Conservation (phyloP, 2,888 invertebrate genomes). For the Drosophila conformis region DNA sequence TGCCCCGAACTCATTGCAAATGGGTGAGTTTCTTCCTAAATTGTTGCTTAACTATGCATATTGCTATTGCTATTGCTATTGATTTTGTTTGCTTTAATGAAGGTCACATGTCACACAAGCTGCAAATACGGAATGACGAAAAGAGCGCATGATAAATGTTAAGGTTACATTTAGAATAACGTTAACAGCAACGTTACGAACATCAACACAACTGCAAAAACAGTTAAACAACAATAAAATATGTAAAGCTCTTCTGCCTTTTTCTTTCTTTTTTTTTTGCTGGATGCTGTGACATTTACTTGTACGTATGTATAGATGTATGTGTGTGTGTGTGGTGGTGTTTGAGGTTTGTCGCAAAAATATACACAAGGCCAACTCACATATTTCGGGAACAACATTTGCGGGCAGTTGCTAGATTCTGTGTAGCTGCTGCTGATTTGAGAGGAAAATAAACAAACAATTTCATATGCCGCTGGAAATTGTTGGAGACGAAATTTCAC, state of each 20-base stretch:
- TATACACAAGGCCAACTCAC: constrained; percentile 60
- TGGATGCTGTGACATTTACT: constrained; percentile 45
- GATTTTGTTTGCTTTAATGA: constrained; percentile 81
- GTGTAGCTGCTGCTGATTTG: constrained; percentile 38
- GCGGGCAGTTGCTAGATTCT: constrained; percentile 62
- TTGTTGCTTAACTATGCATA: constrained; percentile 47
- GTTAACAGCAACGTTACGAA: constrained; percentile 7
- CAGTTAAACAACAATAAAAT: constrained; percentile 32
- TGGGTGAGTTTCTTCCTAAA: constrained; percentile 74
- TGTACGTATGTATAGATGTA: constrained; percentile 10
- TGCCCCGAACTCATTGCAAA: constrained; percentile 86
- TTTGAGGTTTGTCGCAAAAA: constrained; percentile 15
- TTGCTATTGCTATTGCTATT: constrained; percentile 58
- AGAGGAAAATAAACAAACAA: constrained; percentile 47
- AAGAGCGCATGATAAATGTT: constrained; percentile 58
- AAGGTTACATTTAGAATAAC: constrained; percentile 45
- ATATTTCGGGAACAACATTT: constrained; percentile 75
- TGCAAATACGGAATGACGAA: constrained; percentile 43
- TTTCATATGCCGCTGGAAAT: constrained; percentile 59
- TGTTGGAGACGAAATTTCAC: constrained; percentile 66
- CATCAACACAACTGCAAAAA: constrained; percentile 22
- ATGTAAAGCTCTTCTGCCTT: constrained; percentile 10
- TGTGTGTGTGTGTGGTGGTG: constrained; percentile 23
- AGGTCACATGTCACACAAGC: constrained; percentile 76
- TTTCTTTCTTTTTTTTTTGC: constrained; percentile 11